These are phyloP conservation scores for Dysdera silvatica DNA, from an alignment of 1,140 invertebrate genomes.

Conservation along the genomic window DNA sequence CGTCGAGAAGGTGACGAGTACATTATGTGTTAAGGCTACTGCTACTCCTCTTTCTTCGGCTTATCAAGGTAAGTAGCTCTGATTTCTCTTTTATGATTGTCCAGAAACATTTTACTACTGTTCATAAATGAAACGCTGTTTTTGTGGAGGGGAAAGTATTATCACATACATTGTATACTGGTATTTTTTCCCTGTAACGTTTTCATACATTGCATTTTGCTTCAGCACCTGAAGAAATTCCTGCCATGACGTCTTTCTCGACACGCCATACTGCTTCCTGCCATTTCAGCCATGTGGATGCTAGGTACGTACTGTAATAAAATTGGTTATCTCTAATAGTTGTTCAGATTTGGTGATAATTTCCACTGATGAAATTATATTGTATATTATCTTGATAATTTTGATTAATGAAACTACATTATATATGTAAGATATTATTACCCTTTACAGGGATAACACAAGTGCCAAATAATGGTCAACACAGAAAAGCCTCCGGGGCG, in stretches of 20 bases:
- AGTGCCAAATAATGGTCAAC: too few species aligned
- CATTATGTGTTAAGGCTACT: conserved; percentile 53
- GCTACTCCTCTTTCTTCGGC: conserved; percentile 63
- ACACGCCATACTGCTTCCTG: conserved; percentile 67
- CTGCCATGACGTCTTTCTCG: conserved; percentile 52
- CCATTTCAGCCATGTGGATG: conserved; percentile 64
- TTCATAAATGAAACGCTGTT: too few species aligned
- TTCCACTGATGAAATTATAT: too few species aligned
- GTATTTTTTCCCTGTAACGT: too few species aligned
- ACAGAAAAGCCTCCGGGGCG: too few species aligned
- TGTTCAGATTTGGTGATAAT: too few species aligned
- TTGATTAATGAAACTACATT: too few species aligned
- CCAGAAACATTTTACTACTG: neutral
- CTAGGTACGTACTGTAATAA: conserved; percentile 38
- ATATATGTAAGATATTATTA: too few species aligned
- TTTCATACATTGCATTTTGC: neutral
- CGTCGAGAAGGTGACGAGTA: conserved; percentile 21
- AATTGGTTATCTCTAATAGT: neutral
- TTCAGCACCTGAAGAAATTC: conserved; percentile 36
- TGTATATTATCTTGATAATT: too few species aligned
- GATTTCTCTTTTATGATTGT: neutral
- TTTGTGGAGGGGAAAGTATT: too few species aligned
- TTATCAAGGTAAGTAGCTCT: conserved; percentile 57
- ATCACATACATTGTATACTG: too few species aligned
- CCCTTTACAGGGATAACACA: too few species aligned